Percentiles rank a stretch among this genome's conserved stretches.
These are phyloP conservation scores for Dasyornis broadbenti DNA, from an alignment of 2,113 vertebrate genomes.

Conservation along the genomic window DNA sequence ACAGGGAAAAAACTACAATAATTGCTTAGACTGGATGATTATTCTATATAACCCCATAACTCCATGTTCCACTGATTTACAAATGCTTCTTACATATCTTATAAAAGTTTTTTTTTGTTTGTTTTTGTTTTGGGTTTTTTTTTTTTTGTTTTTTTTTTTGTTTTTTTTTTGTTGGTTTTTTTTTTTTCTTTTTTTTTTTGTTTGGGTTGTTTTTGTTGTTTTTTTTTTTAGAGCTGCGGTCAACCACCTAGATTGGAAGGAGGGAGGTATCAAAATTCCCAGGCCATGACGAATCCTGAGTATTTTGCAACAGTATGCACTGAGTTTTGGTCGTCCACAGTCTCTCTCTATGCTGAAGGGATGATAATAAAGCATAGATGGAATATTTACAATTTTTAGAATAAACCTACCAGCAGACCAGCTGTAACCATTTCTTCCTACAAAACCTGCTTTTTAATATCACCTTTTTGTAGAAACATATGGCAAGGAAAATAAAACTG, in stretches of 20 bases:
- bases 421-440: slow-evolving; percentile 18
- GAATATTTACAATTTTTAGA: slow-evolving; percentile 36
- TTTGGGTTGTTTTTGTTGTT: not conserved
- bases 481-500: slow-evolving; percentile 31
- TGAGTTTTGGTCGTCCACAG: not conserved
- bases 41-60: not conserved
- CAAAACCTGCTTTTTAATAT: slow-evolving; percentile 34
- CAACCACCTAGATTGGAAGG: not conserved
- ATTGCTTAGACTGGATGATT: not conserved
- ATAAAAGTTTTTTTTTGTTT: not conserved
- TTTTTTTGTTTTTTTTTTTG: not conserved
- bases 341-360: not conserved
- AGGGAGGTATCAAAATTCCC: slow-evolving; percentile 9
- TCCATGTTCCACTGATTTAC: not conserved
- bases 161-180: too few relatives aligned
- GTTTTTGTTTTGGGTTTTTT: not conserved
- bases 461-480: slow-evolving; percentile 30
- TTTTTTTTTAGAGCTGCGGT: not conserved
- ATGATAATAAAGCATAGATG: not conserved
- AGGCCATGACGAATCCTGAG: not conserved
- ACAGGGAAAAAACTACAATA: slow-evolving; percentile 27
- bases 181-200: not conserved
- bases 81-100: not conserved
- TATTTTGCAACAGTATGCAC: not conserved
- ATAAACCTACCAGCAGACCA: slow-evolving; percentile 22